Conservation (phyloP, 2,113 vertebrate species). For the Strix aluco region DNA sequence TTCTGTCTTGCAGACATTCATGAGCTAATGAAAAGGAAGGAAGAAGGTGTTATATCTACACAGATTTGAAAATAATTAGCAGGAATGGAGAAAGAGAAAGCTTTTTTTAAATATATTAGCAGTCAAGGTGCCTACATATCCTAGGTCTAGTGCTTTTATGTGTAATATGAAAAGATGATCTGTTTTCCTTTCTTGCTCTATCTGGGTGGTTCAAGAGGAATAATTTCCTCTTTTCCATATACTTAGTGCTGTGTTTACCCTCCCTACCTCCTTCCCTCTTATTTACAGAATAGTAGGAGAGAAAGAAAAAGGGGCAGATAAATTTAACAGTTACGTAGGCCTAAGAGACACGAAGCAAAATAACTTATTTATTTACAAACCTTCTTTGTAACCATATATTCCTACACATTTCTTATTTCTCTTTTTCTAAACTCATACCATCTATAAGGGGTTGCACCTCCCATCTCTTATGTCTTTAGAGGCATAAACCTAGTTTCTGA, state of each 20-base stretch:
- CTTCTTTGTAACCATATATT: neutral
- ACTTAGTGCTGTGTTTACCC: neutral
- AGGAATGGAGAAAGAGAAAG: neutral
- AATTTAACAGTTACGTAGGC: neutral
- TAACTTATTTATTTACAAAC: neutral
- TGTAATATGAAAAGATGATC: neutral
- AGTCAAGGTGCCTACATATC: neutral
- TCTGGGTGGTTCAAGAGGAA: neutral
- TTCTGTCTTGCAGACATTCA: slow-evolving; percentile 44
- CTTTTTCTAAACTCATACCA: neutral
- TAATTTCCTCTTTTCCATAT: neutral
- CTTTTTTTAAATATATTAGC: neutral
- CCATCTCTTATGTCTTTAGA: neutral
- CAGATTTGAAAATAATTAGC: slow-evolving; percentile 43
- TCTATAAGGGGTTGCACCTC: neutral
- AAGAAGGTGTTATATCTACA: slow-evolving; percentile 30
- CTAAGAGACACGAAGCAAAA: neutral
- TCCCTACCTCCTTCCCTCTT: neutral
- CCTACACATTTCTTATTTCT: neutral
- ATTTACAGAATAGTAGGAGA: neutral
- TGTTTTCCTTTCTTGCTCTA: neutral
- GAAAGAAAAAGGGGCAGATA: neutral
- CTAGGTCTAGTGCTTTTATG: neutral
- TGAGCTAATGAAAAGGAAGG: slow-evolving; percentile 48
- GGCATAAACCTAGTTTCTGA: neutral